Evolutionary conservation across 2,113 vertebrate genomes (phyloP).

Genomic region (Mesoclemmys tuberculata): DNA sequence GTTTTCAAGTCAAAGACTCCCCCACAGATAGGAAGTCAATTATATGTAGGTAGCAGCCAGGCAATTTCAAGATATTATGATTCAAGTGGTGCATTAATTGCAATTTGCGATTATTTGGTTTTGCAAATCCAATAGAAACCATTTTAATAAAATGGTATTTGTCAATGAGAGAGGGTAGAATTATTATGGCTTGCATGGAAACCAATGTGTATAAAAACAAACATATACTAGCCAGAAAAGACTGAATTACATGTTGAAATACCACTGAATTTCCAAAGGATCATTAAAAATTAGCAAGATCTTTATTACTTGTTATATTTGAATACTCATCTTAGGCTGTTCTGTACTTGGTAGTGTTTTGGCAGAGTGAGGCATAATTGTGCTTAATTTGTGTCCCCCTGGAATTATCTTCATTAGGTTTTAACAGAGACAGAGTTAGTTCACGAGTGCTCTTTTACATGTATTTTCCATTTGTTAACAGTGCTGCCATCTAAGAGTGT

Average conservation of each 20-base stretch:
- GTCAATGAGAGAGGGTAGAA: not conserved
- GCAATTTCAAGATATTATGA: not conserved
- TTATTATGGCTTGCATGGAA: not conserved
- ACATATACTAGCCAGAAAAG: not conserved
- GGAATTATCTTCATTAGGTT: not conserved
- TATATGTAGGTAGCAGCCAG: not conserved
- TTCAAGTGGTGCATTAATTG: not conserved
- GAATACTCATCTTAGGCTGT: not conserved
- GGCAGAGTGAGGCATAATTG: not conserved
- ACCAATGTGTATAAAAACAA: not conserved
- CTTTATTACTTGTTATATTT: not conserved
- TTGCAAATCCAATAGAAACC: not conserved
- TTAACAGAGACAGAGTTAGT: not conserved
- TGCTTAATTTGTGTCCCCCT: not conserved
- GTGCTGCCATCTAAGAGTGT: fast-evolving
- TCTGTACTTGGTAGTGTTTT: not conserved
- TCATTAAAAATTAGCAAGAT: not conserved
- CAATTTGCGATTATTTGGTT: not conserved
- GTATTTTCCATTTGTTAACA: fast-evolving
- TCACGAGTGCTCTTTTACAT: not conserved
- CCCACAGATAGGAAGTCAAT: not conserved
- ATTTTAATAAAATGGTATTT: not conserved
- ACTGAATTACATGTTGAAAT: not conserved
- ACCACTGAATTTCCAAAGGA: not conserved
- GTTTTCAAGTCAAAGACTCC: not conserved